Base-by-base conservation (phyloP, 1,140 invertebrate genomes). In the Helicoverpa zea region DNA sequence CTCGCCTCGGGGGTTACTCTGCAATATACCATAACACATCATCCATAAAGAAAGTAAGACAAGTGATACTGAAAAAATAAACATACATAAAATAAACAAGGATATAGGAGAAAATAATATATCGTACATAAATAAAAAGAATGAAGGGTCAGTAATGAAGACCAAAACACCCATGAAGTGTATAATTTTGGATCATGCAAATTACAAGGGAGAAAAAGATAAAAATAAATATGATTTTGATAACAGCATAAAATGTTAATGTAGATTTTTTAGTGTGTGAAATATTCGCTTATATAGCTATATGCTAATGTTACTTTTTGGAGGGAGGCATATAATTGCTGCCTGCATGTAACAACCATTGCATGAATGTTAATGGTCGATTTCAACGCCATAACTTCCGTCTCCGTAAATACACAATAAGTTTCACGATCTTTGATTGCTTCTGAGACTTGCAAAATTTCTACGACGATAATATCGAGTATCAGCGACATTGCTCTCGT, bases 1-100 rank as follows among this genome's bases (percentile, higher is more conserved):
- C 96, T 98, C 97, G 86, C 97, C 97, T 90, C 97, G 96, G 90
- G 96, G 96, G 94, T 96, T 96, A 95, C 95, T 96, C 96, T 97
- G 95, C 88, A 95, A 96, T 92, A 95, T 88, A 94, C 88, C 90
- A 89, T 81, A 81, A 86, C 61, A 91, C 85, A 83, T 89, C 78
- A 90, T 79, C 84, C 85, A 88, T 82, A 83, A 86, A 85, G 54
- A 88, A 77, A 86, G 86, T 84, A 88, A 88, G 79, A 83, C 76
- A 70, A 87, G 66, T 30, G n/a, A 47, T 90, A 91, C 90, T 92
- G 89, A 92, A 94, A 91, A 92, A 90, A 81, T 81, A 86, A 80
- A 83, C 52, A 84, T 80, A 91, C 84, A 90, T 87, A 89, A 84
- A 80, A 88, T 86, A 89, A 75, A 84, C 76, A 86, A 75, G 82